Conservation (phyloP, 2,888 invertebrate species). For the Philopedon plagiatum region DNA sequence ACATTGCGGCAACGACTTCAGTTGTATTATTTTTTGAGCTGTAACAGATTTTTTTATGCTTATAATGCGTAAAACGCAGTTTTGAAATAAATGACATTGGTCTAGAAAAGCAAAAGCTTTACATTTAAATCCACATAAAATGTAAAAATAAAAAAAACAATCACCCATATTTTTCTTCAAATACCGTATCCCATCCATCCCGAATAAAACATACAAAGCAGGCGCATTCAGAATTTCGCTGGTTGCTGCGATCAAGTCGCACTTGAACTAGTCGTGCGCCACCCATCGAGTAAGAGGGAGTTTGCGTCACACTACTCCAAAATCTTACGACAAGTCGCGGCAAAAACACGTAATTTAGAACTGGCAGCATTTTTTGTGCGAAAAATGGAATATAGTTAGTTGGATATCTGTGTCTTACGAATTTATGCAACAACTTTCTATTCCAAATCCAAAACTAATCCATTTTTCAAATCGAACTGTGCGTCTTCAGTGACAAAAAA, state of each 20-base stretch:
- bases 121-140: too few relatives aligned
- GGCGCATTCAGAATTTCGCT: slow-evolving; percentile 44
- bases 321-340: slow-evolving; percentile 20
- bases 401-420: not conserved
- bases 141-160: not conserved
- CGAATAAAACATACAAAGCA: slow-evolving; percentile 44
- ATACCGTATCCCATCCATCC: slow-evolving; percentile 28
- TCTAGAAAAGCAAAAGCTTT: too few relatives aligned
- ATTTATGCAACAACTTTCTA: not conserved
- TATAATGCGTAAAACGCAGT: too few relatives aligned
- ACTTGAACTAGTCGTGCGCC: slow-evolving; percentile 43
- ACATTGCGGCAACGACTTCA: too few relatives aligned
- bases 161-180: slow-evolving; percentile 12
- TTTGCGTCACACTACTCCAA: slow-evolving; percentile 4
- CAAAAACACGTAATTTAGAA: slow-evolving; percentile 6
- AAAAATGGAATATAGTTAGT: too few relatives aligned
- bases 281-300: slow-evolving; percentile 5
- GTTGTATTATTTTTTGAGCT: too few relatives aligned
- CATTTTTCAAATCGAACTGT: not conserved
- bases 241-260: slow-evolving; percentile 33
- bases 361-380: not conserved
- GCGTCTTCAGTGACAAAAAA: not conserved
- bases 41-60: too few relatives aligned
- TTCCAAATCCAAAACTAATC: not conserved
- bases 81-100: too few relatives aligned